Conservation (phyloP, 2,797 vertebrate genomes). For the Falco rusticolus region DNA sequence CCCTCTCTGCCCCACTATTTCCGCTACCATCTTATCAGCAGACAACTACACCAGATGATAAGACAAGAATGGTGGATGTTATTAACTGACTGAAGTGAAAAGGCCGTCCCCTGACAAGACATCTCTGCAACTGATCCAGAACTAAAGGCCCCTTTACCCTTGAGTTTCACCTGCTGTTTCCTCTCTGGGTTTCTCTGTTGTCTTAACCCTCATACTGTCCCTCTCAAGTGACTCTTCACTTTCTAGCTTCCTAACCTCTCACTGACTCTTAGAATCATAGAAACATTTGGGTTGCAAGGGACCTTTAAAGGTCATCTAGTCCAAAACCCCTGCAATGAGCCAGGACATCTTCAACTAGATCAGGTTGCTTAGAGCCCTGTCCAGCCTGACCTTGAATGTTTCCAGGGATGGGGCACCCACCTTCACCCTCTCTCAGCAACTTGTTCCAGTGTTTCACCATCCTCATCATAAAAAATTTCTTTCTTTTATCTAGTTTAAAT, state of each 20-base stretch:
- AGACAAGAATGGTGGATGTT: not conserved
- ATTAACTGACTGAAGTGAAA: not conserved
- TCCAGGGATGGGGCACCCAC: no score
- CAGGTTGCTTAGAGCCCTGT: not conserved
- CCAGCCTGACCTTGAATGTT: not conserved
- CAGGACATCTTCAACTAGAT: not conserved
- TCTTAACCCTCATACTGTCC: not conserved
- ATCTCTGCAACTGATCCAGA: not conserved
- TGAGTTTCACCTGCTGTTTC: not conserved
- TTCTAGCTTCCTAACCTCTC: not conserved
- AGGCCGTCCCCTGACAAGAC: not conserved
- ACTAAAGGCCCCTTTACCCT: not conserved
- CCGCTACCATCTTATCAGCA: not conserved
- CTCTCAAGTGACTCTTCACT: not conserved
- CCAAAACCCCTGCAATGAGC: not conserved
- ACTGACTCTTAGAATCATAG: not conserved
- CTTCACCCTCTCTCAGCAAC: no score
- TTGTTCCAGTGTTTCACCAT: no score
- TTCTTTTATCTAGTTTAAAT: no score
- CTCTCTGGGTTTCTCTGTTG: not conserved
- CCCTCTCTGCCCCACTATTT: fast-evolving
- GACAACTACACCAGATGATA: not conserved
- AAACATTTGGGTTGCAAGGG: not conserved
- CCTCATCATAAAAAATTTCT: no score
- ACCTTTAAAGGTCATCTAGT: not conserved